Percentiles rank a stretch among this genome's conserved stretches.
phyloP scores from a whole-genome alignment of 1,140 invertebrate genomes.

The Limonius californicus region DNA sequence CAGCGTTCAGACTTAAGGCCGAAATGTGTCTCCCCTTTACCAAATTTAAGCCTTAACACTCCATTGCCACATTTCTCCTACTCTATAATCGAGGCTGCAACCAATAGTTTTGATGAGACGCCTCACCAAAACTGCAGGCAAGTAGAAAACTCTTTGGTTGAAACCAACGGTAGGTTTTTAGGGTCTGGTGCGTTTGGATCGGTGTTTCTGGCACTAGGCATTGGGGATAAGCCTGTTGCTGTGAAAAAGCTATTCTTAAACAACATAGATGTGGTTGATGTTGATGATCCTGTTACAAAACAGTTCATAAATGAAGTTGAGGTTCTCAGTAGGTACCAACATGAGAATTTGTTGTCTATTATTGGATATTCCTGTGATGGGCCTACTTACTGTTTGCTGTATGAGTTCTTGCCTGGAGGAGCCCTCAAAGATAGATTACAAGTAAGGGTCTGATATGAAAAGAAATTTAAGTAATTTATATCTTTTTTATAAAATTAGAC shows the following conservation, averaged over 20 bases:
- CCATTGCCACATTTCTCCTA: conserved; percentile 46
- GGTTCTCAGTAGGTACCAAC: conserved; percentile 55
- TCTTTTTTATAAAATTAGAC: conserved; percentile 26
- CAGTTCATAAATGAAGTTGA: conserved; percentile 66
- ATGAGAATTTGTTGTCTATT: conserved; percentile 64
- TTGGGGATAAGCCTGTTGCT: conserved; percentile 52
- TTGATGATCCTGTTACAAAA: conserved; percentile 49
- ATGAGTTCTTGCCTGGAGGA: conserved; percentile 65
- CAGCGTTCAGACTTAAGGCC: not conserved
- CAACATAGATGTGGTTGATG: conserved; percentile 44
- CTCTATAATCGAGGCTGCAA: conserved; percentile 43
- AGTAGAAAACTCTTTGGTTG: conserved; percentile 7
- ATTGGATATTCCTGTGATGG: conserved; percentile 64
- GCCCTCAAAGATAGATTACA: conserved; percentile 59
- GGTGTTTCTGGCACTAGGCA: conserved; percentile 58
- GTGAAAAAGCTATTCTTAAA: conserved; percentile 57
- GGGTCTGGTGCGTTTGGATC: conserved; percentile 68
- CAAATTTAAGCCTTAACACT: conserved; percentile 41
- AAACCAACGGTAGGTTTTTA: conserved; percentile 48
- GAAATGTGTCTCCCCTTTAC: conserved; percentile 35
- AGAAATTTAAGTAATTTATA: not conserved
- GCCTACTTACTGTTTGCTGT: conserved; percentile 60
- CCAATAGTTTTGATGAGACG: conserved; percentile 43
- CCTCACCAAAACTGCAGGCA: conserved; percentile 17
- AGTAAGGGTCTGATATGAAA: conserved; percentile 20